A percentile compares a stretch with the other conserved stretches of the same genome.
Evolutionary conservation across 2,113 vertebrate species (phyloP).

Genomic region (Tichodroma muraria): DNA sequence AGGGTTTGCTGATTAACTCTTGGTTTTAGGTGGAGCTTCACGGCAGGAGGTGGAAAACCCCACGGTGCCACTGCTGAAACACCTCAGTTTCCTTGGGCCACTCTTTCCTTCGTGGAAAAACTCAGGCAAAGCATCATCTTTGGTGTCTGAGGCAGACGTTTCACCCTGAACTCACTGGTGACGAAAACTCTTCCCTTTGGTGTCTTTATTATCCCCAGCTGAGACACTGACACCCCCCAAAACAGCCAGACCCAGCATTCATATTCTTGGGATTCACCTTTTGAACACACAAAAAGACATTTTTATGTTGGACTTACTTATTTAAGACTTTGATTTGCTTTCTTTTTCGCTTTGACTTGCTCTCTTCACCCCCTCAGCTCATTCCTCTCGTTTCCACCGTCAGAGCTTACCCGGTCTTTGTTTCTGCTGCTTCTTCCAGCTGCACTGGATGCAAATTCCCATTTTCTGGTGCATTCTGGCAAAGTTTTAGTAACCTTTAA

Average conservation of each 20-base stretch:
- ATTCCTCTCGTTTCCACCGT: neutral
- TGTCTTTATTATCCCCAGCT: neutral
- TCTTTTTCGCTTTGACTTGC: too few species aligned
- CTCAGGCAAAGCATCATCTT: neutral
- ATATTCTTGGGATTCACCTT: neutral
- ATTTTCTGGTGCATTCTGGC: neutral
- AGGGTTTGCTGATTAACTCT: neutral
- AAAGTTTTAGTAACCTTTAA: neutral
- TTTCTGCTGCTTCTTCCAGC: neutral
- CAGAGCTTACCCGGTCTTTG: neutral
- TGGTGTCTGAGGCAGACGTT: neutral
- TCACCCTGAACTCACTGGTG: neutral
- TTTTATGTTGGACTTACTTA: neutral
- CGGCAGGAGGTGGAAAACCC: neutral
- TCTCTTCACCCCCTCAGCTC: neutral
- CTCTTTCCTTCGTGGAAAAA: neutral
- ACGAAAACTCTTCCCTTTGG: neutral
- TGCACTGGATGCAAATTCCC: neutral
- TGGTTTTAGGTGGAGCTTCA: neutral
- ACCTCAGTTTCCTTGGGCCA: neutral
- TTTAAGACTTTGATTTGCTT: neutral
- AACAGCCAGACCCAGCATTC: neutral
- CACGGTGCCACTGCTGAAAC: neutral
- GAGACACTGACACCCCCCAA: neutral
- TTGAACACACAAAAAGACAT: neutral